Base-by-base conservation (phyloP, 2,113 vertebrate species). In the Halichoerus grypus region DNA sequence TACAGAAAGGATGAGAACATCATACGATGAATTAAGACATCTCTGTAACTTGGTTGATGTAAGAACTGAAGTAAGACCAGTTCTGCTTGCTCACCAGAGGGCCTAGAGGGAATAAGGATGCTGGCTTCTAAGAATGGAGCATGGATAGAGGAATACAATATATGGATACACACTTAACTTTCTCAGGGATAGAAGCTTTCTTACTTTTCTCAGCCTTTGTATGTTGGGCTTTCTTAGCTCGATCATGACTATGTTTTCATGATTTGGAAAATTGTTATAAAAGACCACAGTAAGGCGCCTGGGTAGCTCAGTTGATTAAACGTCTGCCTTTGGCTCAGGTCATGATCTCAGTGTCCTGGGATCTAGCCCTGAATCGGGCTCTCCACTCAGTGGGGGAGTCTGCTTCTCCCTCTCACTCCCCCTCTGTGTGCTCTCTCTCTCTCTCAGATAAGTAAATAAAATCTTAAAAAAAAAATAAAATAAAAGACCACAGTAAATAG, bases 141-240 rank as follows among this genome's bases (percentile, higher is more conserved):
- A 1, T 21, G 3, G 13, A 61, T 22, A 39, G 19, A 72, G 16
- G 4, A 3, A 85, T 13, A 0, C 0, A 21, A 14, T 19, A 3
- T 21, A 72, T 26, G 7, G n/a, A 76, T 13, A 39, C 22, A 69
- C 4, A 22, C 4, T 18, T n/a, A 49, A 4, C 14, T 55, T 61
- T 26, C 72, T 83, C 49, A 61, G 26, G 8, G 21, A 81, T 3
- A 65, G 49, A 83, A 81, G 1, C 18, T 85, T 24, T 65, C 49
- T 91, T 39, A 26, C 6, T 31, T 90, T 81, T 84, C 69, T 93
- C 42, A 89, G 4, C 53, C 55, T 65, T 80, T 46, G 15, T 21
- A 39, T 46, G 4, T 77, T 91, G 33, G 12, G 36, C 8, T 86
- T 77, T 57, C n/a, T 69, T 31, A 77, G 18, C n/a, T 87, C 7